Conservation (phyloP, 2,113 vertebrate species). For the Spheniscus mendiculus region DNA sequence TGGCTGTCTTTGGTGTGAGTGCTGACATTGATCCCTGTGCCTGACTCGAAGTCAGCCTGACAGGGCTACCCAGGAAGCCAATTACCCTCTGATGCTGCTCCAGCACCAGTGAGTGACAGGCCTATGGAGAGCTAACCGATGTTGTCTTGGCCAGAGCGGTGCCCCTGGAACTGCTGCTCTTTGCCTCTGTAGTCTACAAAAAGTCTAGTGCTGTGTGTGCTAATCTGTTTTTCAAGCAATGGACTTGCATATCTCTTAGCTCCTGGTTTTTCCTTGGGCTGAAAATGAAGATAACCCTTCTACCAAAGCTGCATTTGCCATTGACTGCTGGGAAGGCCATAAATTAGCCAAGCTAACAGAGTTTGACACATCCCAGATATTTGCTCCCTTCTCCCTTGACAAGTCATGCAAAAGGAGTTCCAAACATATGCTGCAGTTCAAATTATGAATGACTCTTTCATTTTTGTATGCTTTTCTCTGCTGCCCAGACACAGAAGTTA, state of each 20-base stretch:
- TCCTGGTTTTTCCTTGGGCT: neutral
- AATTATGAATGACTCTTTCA: neutral
- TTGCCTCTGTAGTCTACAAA: neutral
- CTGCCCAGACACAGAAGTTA: neutral
- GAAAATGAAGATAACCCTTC: neutral
- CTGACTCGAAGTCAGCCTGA: neutral
- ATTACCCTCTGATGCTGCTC: neutral
- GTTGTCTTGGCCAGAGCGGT: neutral
- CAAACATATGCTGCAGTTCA: neutral
- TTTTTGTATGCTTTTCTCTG: neutral
- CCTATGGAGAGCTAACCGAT: neutral
- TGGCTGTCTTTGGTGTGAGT: neutral
- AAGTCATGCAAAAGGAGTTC: neutral
- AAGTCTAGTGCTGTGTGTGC: neutral
- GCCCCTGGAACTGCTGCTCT: neutral
- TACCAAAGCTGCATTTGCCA: neutral
- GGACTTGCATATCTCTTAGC: neutral
- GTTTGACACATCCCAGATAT: neutral
- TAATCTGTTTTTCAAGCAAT: neutral
- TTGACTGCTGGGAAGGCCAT: neutral
- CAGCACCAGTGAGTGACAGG: neutral
- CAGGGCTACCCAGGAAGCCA: neutral
- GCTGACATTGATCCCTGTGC: neutral
- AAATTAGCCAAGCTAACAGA: neutral
- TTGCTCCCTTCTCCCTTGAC: neutral